Percentiles rank a stretch among this genome's conserved stretches.
These are phyloP conservation scores for Ophion slaviceki DNA, from an alignment of 2,888 invertebrate genomes.

Conservation along the genomic window DNA sequence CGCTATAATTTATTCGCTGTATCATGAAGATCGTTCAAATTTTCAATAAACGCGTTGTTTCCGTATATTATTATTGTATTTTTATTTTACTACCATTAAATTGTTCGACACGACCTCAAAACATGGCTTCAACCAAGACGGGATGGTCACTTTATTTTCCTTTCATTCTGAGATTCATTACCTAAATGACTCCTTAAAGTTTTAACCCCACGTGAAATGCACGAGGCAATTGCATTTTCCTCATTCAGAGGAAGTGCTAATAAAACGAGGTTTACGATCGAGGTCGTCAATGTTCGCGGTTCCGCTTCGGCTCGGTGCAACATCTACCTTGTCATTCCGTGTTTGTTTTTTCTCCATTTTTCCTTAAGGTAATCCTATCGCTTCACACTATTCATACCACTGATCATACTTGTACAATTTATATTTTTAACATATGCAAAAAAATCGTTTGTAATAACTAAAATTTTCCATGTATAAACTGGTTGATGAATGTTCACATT, in stretches of 20 bases:
- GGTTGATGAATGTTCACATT: too few species aligned
- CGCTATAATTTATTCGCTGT: too few species aligned
- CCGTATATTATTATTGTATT: too few species aligned
- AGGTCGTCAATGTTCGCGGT: constrained; percentile 40
- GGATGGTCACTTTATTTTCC: not conserved
- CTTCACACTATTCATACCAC: too few species aligned
- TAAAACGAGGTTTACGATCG: constrained; percentile 48
- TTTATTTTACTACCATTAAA: not conserved
- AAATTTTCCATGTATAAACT: too few species aligned
- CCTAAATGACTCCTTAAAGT: constrained; percentile 12
- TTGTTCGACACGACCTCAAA: not conserved
- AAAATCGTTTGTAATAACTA: too few species aligned
- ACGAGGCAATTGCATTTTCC: constrained; percentile 33
- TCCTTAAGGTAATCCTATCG: not conserved
- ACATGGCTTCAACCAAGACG: not conserved
- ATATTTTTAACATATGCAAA: too few species aligned
- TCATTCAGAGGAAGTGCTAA: constrained; percentile 48
- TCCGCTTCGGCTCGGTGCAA: constrained; percentile 21
- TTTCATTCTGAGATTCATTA: not conserved
- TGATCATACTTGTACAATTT: too few species aligned
- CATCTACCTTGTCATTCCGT: constrained; percentile 19
- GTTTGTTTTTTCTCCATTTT: constrained; percentile 19
- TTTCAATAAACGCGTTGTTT: not conserved
- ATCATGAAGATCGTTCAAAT: too few species aligned
- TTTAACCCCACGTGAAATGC: constrained; percentile 38